Evolutionary conservation across 2,888 invertebrate genomes (phyloP).

Genomic region (Pegoplata infirma): DNA sequence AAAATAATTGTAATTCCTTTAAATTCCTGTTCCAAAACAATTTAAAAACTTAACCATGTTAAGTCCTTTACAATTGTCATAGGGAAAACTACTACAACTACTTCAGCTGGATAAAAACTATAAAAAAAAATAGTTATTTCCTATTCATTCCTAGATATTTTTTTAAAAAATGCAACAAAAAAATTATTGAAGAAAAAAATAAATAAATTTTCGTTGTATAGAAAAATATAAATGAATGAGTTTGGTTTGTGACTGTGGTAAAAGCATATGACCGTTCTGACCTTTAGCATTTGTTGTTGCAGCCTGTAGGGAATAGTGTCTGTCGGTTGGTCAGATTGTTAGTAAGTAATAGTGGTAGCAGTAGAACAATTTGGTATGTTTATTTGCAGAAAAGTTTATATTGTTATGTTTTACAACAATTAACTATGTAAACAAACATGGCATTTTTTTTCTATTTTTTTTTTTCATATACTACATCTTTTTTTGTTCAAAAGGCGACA

Average conservation of each 20-base stretch:
- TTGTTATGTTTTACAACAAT: conserved; percentile 46
- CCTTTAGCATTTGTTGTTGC: not conserved
- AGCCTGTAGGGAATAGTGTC: not conserved
- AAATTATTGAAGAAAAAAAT: not conserved
- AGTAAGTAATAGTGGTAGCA: not conserved
- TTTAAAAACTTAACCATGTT: conserved; percentile 4
- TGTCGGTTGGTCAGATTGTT: too few species aligned
- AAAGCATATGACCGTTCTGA: not conserved
- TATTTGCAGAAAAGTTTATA: not conserved
- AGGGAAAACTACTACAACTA: conserved; percentile 17
- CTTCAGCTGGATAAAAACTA: conserved; percentile 4
- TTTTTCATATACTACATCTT: not conserved
- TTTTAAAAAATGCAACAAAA: conserved; percentile 2
- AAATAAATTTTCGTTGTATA: not conserved
- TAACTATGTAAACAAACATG: conserved; percentile 46
- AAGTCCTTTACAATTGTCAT: conserved; percentile 32
- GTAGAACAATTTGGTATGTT: not conserved
- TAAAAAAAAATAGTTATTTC: conserved; percentile 13
- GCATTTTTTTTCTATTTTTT: conserved; percentile 10
- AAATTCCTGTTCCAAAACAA: not conserved
- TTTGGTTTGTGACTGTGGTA: not conserved
- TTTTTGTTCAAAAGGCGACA: conserved; percentile 25
- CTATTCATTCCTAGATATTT: not conserved
- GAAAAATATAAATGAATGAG: not conserved
- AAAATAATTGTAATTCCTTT: too few species aligned